Evolutionary conservation across 2,888 invertebrate species (phyloP).

Genomic region (Saturnia pavonia): DNA sequence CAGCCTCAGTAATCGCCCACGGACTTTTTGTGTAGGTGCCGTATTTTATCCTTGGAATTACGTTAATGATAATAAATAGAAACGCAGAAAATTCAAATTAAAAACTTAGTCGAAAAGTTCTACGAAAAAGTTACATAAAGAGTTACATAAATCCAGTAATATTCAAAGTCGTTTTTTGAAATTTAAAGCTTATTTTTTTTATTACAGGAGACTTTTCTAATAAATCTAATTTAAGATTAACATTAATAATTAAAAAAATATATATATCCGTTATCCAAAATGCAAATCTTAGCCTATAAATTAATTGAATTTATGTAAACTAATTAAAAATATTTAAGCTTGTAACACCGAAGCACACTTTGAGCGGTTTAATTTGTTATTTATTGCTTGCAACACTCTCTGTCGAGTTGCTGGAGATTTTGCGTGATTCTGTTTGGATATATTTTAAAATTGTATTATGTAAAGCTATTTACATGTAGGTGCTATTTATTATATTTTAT

Average conservation of each 20-base stretch:
- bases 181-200: neutral
- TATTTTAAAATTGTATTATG: neutral
- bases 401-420: neutral
- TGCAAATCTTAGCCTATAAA: neutral
- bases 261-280: neutral
- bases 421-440: neutral
- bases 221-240: neutral
- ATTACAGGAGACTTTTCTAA: neutral
- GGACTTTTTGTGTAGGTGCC: too few relatives aligned
- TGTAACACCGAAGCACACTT: neutral
- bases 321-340: slow-evolving; percentile 12
- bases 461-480: neutral
- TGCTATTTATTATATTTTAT: neutral
- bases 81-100: too few relatives aligned
- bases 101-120: too few relatives aligned
- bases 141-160: too few relatives aligned
- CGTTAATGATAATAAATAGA: too few relatives aligned
- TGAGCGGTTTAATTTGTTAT: slow-evolving; percentile 4
- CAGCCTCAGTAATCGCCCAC: too few relatives aligned
- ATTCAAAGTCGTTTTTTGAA: neutral
- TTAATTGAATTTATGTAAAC: neutral
- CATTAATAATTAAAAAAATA: neutral
- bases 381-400: slow-evolving; percentile 3
- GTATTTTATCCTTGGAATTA: too few relatives aligned
- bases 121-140: too few relatives aligned